These are phyloP conservation scores for Psettodes erumei DNA, from an alignment of 2,113 vertebrate species.

Conservation along the genomic window DNA sequence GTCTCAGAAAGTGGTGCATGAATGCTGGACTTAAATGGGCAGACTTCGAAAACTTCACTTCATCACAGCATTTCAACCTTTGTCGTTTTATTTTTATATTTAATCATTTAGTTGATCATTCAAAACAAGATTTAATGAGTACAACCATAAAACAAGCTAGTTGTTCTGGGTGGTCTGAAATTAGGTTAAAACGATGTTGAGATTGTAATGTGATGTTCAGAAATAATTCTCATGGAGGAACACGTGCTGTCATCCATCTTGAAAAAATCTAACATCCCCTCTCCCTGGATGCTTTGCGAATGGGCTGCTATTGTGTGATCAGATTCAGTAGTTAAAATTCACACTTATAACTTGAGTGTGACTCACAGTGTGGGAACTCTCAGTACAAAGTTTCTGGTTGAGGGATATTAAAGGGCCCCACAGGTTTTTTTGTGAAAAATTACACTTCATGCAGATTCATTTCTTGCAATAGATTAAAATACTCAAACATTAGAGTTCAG, in stretches of 20 bases:
- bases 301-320: background rate
- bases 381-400: background rate
- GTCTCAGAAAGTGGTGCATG: constrained; percentile 26
- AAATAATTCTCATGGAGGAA: background rate
- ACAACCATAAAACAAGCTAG: background rate
- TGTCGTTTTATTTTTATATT: constrained; percentile 2
- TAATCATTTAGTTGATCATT: background rate
- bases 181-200: background rate
- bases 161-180: background rate
- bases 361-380: too few relatives aligned
- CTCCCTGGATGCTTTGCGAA: background rate
- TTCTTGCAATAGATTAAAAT: background rate
- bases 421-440: background rate
- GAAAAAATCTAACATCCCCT: background rate
- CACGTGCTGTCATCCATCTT: background rate
- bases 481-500: background rate
- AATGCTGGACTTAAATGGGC: constrained; percentile 27
- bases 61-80: background rate
- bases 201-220: background rate
- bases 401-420: background rate
- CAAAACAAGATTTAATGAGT: background rate
- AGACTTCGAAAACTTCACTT: constrained; percentile 8
- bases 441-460: background rate
- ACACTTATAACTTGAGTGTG: background rate
- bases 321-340: background rate